Evolutionary conservation across 2,113 vertebrate species (phyloP), one percentile per base, ranked within the genome.

Genomic region (Spermophilus dauricus): DNA sequence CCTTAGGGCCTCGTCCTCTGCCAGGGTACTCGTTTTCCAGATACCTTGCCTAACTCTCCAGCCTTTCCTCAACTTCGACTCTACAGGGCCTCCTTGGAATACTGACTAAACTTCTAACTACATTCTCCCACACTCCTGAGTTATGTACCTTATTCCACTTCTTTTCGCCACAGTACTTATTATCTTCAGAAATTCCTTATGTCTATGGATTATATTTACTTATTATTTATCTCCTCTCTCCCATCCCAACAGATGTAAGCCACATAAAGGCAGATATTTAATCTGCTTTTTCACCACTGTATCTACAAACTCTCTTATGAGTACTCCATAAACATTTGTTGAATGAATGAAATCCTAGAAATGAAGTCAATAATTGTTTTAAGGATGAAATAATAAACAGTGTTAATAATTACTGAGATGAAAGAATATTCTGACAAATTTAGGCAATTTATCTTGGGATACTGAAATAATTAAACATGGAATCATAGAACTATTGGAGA

Each of bases 291-390:
- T 84, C 37, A 69, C 1, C 32, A 16, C 32, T 45, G 42, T 56
- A 39, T 56, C 34, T 61, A 81, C 9, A 81, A 91, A 85, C 12
- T 87, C 65, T 69, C 61, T 4, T 5, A 13, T 6, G 53, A 87
- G 58, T n/a, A 58, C 45, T 88, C 56, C 20, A 37, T 16, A 70
- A 85, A 28, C 20, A 83, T 56, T 56, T 58, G 53, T 17, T 30
- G 17, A 91, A 67, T 84, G 37, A 77, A 73, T 22, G 18, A 78
- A 93, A 84, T 75, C 32, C 11, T 39, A 76, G 86, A 94, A 80
- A 91, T 24, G 39, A 81, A 73, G 34, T n/a, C 51, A 94, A 83
- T 83, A n/a, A 58, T 4, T 73, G 4, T 65, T 96, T 88, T 88
- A 69, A 91, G n/a, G 58, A 45, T 16, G 1, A 28, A 70, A 20